phyloP scores from a whole-genome alignment of 2,888 invertebrate species.

The Amorpha juglandis region DNA sequence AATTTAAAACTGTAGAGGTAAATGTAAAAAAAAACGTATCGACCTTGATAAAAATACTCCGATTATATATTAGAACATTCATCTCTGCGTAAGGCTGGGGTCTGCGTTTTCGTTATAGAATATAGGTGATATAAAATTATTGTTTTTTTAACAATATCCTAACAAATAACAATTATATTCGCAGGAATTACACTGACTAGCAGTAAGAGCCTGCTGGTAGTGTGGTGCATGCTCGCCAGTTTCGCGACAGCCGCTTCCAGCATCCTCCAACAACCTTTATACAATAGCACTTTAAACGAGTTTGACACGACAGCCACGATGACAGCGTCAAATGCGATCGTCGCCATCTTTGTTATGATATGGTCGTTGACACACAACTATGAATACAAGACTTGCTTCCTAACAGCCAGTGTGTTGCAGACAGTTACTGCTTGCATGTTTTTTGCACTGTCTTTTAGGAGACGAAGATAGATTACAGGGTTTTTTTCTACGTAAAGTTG shows the following conservation, averaged over 20 bases:
- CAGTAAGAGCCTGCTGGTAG: constrained; percentile 65
- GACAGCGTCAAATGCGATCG: constrained; percentile 69
- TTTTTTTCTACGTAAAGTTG: neutral
- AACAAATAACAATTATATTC: constrained; percentile 31
- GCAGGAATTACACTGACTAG: constrained; percentile 69
- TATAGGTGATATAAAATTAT: no score
- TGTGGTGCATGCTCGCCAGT: constrained; percentile 76
- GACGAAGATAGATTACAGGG: constrained; percentile 53
- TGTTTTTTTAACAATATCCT: no score
- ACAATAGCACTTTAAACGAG: constrained; percentile 73
- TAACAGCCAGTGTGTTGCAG: constrained; percentile 69
- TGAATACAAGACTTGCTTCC: constrained; percentile 69
- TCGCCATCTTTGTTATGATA: constrained; percentile 64
- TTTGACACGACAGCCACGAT: constrained; percentile 77
- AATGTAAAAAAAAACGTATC: no score
- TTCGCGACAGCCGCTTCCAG: constrained; percentile 68
- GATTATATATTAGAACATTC: no score
- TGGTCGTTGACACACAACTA: constrained; percentile 70
- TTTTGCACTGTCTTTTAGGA: constrained; percentile 67
- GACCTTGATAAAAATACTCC: no score
- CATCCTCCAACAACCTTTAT: constrained; percentile 72
- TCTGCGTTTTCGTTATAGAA: no score
- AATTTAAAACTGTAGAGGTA: no score
- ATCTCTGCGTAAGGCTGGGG: no score
- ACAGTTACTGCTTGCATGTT: constrained; percentile 65